Evolutionary conservation across 2,797 vertebrate species (phyloP).

Genomic region (Anabas testudineus): DNA sequence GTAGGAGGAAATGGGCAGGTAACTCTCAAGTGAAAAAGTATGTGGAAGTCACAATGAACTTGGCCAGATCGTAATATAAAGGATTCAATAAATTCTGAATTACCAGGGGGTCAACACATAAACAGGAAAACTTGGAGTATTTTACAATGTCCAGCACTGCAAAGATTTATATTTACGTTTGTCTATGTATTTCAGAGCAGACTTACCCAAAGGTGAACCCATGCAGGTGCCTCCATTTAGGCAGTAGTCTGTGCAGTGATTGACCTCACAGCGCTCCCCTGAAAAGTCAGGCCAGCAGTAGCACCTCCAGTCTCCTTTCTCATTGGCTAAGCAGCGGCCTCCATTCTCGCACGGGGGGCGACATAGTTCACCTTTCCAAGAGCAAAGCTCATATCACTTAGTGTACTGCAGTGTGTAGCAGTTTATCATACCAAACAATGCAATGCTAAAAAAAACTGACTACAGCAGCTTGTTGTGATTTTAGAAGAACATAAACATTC

Average conservation of each 20-base stretch:
- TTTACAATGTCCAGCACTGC: neutral
- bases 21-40: conserved; percentile 22
- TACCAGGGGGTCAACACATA: neutral
- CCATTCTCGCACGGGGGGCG: conserved; percentile 95
- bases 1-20: conserved; percentile 12
- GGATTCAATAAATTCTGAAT: neutral
- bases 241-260: conserved; percentile 97
- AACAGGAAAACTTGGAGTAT: neutral
- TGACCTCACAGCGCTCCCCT: conserved; percentile 95
- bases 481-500: neutral
- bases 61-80: neutral
- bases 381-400: conserved; percentile 37
- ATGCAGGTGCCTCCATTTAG: conserved; percentile 95
- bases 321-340: conserved; percentile 95
- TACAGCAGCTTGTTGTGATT: neutral
- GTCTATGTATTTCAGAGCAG: neutral
- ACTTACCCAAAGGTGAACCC: conserved; percentile 93
- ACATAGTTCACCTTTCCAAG: conserved; percentile 90
- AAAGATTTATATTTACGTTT: neutral
- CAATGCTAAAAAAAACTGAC: conserved; percentile 5
- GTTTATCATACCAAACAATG: conserved; percentile 15
- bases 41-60: neutral
- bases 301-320: conserved; percentile 94
- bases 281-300: conserved; percentile 99
- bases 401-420: conserved; percentile 17